Conservation (phyloP, 2,113 vertebrate genomes). For the Melanotaenia duboulayi region DNA sequence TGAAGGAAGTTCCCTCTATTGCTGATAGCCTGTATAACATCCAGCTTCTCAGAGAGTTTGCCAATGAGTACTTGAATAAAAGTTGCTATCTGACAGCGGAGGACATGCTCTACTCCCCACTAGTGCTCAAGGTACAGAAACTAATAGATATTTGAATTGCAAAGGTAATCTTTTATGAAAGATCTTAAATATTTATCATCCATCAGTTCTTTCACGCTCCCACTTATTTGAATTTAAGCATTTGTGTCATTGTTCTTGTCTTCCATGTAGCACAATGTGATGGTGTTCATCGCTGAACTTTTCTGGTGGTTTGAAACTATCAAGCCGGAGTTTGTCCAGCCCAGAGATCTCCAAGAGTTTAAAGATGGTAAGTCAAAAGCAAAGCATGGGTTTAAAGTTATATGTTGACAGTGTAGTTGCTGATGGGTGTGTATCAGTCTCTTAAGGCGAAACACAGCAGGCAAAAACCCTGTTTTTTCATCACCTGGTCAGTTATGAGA, state of each 20-base stretch:
- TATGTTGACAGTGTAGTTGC: too few species aligned
- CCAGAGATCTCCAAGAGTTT: conserved; percentile 91
- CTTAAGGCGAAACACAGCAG: neutral
- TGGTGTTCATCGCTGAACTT: conserved; percentile 96
- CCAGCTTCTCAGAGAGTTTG: conserved; percentile 91
- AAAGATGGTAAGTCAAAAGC: conserved; percentile 86
- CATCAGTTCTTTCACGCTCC: neutral
- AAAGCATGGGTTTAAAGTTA: neutral
- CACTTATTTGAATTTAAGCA: neutral
- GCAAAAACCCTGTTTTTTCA: too few species aligned
- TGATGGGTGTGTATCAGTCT: neutral
- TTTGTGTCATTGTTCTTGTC: neutral
- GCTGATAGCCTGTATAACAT: conserved; percentile 96
- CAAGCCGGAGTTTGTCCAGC: conserved; percentile 95
- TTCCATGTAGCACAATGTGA: conserved; percentile 71
- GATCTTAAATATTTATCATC: neutral
- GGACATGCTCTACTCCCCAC: conserved; percentile 93
- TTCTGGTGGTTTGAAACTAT: conserved; percentile 99
- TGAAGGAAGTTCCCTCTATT: conserved; percentile 93
- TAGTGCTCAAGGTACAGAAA: conserved; percentile 90
- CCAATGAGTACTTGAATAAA: conserved; percentile 90
- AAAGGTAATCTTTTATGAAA: neutral
- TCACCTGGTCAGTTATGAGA: too few species aligned
- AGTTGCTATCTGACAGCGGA: conserved; percentile 94
- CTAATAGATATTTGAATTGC: neutral